These are phyloP conservation scores for Enoplosus armatus DNA, from an alignment of 2,797 vertebrate species.

Conservation along the genomic window DNA sequence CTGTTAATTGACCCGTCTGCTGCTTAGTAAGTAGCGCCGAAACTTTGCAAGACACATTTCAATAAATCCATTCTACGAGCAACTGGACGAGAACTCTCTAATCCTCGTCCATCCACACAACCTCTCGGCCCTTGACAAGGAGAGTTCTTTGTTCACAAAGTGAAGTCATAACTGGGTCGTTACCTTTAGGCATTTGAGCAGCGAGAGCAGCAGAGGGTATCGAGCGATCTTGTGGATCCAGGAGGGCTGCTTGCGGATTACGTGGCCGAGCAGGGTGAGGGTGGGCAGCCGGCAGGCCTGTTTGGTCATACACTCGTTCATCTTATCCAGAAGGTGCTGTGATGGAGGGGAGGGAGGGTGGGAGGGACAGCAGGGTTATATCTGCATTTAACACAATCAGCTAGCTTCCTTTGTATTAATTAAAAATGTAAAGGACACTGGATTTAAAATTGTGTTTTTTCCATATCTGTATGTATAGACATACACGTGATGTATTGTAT, in stretches of 20 bases:
- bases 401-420: no score
- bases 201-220: slow-evolving; percentile 93
- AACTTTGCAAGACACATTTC: not conserved
- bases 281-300: slow-evolving; percentile 91
- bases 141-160: not conserved
- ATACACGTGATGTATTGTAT: no score
- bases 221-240: slow-evolving; percentile 99
- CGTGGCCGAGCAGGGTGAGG: slow-evolving; percentile 94
- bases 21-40: not conserved
- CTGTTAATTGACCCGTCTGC: not conserved
- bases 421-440: no score
- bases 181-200: slow-evolving; percentile 99
- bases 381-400: not conserved
- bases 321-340: slow-evolving; percentile 98
- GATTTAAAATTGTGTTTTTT: no score
- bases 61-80: not conserved
- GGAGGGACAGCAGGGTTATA: not conserved
- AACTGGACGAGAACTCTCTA: slow-evolving; percentile 2
- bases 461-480: no score
- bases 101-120: not conserved
- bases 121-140: not conserved
- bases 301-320: slow-evolving; percentile 97
- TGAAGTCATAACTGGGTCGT: slow-evolving; percentile 1
- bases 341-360: not conserved
- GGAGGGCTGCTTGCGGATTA: slow-evolving; percentile 95